Base-by-base conservation (phyloP, 2,797 vertebrate species). In the Brotula barbata region DNA sequence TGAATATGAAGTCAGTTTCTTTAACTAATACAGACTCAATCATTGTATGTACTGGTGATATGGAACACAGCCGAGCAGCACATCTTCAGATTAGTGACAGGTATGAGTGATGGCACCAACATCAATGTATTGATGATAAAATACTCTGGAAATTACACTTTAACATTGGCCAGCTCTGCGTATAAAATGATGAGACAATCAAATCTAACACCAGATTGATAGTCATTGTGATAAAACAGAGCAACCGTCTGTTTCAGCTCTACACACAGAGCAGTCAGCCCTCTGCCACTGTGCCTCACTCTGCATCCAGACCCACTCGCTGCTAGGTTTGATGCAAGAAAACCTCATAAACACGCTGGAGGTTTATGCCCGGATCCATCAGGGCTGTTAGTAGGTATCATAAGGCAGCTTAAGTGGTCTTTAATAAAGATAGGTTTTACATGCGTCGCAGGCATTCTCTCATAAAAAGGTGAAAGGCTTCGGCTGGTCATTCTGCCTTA, bases 351-450 rank as follows among this genome's bases (percentile, higher is more conserved):
- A 79, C 46, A 58, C 52, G 45, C 40, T 55, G 51, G 67, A 63
- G 56, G 61, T 69, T 77, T 77, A 63, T 54, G 60, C 61, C 56
- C 60, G 55, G 51, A 71, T 77, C 77, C 72, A 78, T 75, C 72
- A 70, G 51, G 45, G 55, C 56, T 81, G 80, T 79, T 71, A 54
- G 28, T 39, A 56, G 62, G 77, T 52, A 15, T 66, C 77, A 76
- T 87, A 83, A 87, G 39, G 50, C 47, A 25, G 64, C 76, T 73
- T 84, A 86, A 88, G 81, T 84, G 85, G 74, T 84, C 68, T 82
- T 87, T 85, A 88, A 88, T 85, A 87, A 87, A 81, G 67, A 68
- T 49, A 20, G 66, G 64, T 71, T 86, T 84, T 83, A 85, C 72
- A 74, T 70, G 77, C 63, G 82, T 84, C 77, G 48, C 5, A 52